Percentiles rank a stretch among this genome's conserved stretches.
Evolutionary conservation across 2,113 vertebrate species (phyloP).

Genomic region (Megalops atlanticus): DNA sequence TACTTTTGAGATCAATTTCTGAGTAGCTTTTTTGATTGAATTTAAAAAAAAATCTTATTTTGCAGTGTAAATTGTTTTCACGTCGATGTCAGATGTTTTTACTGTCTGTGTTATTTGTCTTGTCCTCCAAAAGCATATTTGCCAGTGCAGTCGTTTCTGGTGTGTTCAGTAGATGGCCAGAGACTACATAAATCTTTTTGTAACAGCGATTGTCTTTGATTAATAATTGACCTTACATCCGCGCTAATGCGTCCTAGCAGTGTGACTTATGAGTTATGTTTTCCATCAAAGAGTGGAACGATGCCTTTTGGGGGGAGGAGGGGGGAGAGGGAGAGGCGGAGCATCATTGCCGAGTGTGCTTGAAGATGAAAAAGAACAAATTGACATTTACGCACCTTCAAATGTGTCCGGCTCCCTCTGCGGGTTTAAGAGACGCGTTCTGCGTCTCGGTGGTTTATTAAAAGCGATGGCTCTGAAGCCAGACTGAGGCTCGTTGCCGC

Average conservation of each 20-base stretch:
- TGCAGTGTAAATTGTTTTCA: too few species aligned
- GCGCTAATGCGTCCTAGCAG: not conserved
- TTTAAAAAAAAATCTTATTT: too few species aligned
- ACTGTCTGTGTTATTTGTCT: not conserved
- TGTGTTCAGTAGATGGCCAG: not conserved
- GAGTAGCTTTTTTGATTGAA: too few species aligned
- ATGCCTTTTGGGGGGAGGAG: not conserved
- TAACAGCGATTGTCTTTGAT: not conserved
- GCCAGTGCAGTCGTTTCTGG: not conserved
- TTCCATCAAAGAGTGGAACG: not conserved
- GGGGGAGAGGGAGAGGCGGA: not conserved
- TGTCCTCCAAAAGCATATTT: not conserved
- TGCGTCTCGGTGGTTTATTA: not conserved
- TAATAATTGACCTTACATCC: not conserved
- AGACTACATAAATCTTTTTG: slow-evolving; percentile 4
- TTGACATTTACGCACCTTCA: not conserved
- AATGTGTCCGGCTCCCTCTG: not conserved
- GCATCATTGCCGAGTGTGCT: not conserved
- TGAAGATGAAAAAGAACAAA: not conserved
- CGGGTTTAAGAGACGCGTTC: not conserved
- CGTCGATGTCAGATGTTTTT: too few species aligned
- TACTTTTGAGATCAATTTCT: too few species aligned
- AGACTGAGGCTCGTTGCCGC: not conserved
- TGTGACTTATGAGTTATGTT: not conserved
- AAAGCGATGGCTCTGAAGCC: not conserved